Evolutionary conservation across 2,797 vertebrate genomes (phyloP).

Genomic region (Mustela erminea): DNA sequence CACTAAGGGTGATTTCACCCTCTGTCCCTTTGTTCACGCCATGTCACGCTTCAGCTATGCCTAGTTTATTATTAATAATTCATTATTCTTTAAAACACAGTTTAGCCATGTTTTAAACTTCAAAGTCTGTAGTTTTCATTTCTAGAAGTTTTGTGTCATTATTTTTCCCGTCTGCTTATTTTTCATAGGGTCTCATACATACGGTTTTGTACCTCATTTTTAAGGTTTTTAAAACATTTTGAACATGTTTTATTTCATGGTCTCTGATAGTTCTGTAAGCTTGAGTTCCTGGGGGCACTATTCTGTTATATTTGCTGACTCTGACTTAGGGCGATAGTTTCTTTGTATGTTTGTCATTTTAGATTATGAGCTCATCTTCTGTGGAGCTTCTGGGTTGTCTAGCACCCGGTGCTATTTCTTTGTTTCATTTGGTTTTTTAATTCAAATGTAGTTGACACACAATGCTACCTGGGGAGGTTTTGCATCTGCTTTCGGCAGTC

Average conservation of each 20-base stretch:
- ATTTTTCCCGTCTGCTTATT: background rate
- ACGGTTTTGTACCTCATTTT: background rate
- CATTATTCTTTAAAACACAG: too few relatives aligned
- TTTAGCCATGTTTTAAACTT: background rate
- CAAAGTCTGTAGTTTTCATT: slow-evolving; percentile 26
- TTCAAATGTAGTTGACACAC: background rate
- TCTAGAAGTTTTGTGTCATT: background rate
- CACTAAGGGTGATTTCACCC: background rate
- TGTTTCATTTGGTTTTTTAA: background rate
- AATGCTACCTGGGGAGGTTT: background rate
- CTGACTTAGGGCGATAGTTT: background rate
- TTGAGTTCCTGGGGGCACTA: background rate
- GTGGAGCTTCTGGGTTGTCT: background rate
- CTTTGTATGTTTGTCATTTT: background rate
- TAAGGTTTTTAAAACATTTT: slow-evolving; percentile 15
- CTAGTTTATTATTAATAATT: background rate
- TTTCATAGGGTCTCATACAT: background rate
- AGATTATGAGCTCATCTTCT: background rate
- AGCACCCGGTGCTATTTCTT: background rate
- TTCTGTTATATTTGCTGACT: background rate
- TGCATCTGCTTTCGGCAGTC: background rate
- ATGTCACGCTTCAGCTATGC: background rate
- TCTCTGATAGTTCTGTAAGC: background rate
- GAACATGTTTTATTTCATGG: background rate
- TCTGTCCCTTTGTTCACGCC: background rate